Base-by-base conservation (phyloP, 2,113 vertebrate genomes). In the Patagioenas fasciata region DNA sequence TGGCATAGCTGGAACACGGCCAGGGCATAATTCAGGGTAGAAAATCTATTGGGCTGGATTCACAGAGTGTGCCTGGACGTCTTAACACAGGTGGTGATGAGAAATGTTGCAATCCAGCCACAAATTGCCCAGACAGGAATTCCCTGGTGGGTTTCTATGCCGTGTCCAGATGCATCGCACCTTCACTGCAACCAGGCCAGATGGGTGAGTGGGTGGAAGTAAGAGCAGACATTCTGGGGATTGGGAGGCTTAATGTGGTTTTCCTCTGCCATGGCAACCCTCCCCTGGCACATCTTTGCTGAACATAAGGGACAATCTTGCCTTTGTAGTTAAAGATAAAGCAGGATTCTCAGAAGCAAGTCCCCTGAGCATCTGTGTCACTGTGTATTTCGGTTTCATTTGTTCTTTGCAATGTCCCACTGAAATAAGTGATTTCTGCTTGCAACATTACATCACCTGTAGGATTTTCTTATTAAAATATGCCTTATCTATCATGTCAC, bases 131-230 rank as follows among this genome's bases (percentile, higher is more conserved):
- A 67, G 75, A 51, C 29, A 74, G 61, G 64, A 10, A 48, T 74
- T 85, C 71, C 60, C 60, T 75, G 47, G 50, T 26, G 70, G 47
- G 2, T 77, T 60, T 62, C 44, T 1, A 1, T 25, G 32, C 26
- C 2, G 6, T 26, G 6, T 20, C 28, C 26, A 0, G 0, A 47
- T 38, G 23, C 11, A 50, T 13, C 3, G 0, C 66, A 69, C 65
- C 79, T 93, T 54, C 32, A 4, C 44, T 60, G 13, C 66, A 78
- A 3, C 34, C n/a, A 74, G 66, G 44, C 24, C 78, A 54, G 62
- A 62, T 80, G 77, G 54, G 29, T 12, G 80, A 71, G 60, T 8
- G 69, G 34, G 48, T 71, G 53, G 61, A 31, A 78, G 78, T 1
- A 29, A 47, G 8, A 93, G 64, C 47, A 88, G 91, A 50, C 13